phyloP scores from a whole-genome alignment of 2,797 vertebrate genomes.

The Gymnodraco acuticeps region DNA sequence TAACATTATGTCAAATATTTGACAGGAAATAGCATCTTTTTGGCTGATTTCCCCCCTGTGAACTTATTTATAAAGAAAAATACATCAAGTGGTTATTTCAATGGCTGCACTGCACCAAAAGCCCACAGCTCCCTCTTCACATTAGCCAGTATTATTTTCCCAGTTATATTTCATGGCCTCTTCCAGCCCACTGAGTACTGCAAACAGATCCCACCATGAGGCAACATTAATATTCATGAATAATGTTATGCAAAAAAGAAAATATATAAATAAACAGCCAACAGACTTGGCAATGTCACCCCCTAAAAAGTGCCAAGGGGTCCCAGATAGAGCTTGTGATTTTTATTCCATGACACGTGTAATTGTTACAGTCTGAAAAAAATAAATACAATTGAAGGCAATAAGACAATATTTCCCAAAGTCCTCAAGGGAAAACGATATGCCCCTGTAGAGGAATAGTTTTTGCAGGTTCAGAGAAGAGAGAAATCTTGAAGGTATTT shows the following conservation, averaged over 20 bases:
- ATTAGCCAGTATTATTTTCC: constrained; percentile 46
- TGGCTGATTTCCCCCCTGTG: background rate
- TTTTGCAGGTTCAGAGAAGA: constrained; percentile 64
- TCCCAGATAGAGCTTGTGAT: constrained; percentile 72
- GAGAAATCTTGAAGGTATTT: constrained; percentile 75
- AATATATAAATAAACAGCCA: constrained; percentile 70
- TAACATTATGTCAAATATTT: constrained; percentile 44
- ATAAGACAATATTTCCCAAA: constrained; percentile 81
- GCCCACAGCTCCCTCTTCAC: constrained; percentile 50
- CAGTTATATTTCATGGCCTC: constrained; percentile 52
- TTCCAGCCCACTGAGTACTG: constrained; percentile 62
- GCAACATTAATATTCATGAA: constrained; percentile 78
- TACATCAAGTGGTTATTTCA: constrained; percentile 23
- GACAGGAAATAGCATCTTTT: constrained; percentile 1
- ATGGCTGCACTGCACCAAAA: constrained; percentile 26
- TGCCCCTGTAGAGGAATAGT: constrained; percentile 81
- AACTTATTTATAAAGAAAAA: background rate
- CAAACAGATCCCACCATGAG: constrained; percentile 62
- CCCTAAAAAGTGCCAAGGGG: constrained; percentile 61
- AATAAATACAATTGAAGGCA: constrained; percentile 70
- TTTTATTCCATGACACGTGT: constrained; percentile 87
- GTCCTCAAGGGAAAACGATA: constrained; percentile 81
- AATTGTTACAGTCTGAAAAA: constrained; percentile 86
- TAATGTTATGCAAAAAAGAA: constrained; percentile 59
- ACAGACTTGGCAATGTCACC: constrained; percentile 74